Percentiles rank a stretch among this genome's conserved stretches.
Conservation (phyloP, 53 echinoderm and acorn worm species). For the Actinopyga echinites region DNA sequence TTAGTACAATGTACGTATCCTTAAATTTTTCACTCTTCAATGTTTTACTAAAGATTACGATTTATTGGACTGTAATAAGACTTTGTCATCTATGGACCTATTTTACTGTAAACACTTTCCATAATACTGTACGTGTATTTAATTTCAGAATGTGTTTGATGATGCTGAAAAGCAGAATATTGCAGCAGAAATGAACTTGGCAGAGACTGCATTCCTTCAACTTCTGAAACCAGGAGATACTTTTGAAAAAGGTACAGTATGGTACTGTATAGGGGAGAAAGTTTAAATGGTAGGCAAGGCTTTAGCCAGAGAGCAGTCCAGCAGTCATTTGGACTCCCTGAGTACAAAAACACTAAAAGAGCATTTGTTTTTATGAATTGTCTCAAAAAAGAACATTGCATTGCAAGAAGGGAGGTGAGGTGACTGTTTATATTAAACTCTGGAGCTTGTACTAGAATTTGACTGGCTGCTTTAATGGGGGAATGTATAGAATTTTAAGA, state of each 20-base stretch:
- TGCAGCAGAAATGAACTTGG: conserved; percentile 87
- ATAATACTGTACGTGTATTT: neutral
- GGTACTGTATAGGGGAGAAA: neutral
- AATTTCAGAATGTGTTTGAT: conserved; percentile 51
- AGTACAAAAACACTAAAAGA: neutral
- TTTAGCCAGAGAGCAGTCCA: no score
- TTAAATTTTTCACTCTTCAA: neutral
- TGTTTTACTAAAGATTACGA: no score
- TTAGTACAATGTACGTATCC: neutral
- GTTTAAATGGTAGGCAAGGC: no score
- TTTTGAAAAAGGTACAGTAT: conserved; percentile 56
- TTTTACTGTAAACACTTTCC: neutral
- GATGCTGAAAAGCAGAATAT: conserved; percentile 69
- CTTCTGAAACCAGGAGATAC: conserved; percentile 65
- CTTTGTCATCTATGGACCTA: neutral
- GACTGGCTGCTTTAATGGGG: no score
- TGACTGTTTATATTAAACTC: no score
- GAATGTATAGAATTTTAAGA: no score
- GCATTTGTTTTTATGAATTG: neutral
- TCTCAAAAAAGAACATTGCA: no score
- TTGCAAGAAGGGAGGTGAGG: no score
- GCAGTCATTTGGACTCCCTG: no score
- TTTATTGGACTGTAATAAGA: neutral
- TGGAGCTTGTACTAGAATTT: no score
- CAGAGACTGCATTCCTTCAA: conserved; percentile 86